These are phyloP conservation scores for Allacma fusca DNA, from an alignment of 2,888 invertebrate species.

Conservation along the genomic window DNA sequence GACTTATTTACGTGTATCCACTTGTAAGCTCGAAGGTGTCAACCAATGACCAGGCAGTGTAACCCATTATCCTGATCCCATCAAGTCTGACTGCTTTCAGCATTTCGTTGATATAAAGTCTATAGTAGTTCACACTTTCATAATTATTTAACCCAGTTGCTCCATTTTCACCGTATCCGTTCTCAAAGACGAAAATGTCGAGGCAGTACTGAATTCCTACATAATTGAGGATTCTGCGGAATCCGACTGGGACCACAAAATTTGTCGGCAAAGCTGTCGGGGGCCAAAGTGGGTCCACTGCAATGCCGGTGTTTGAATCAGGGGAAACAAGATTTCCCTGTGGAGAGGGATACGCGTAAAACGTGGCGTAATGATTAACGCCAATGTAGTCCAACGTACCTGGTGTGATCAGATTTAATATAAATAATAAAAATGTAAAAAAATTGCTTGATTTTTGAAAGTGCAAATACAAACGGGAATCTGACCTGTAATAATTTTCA, in stretches of 20 bases:
- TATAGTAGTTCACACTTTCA: slow-evolving; percentile 58
- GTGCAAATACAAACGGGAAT: too few species aligned
- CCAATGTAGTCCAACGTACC: slow-evolving; percentile 56
- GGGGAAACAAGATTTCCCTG: slow-evolving; percentile 39
- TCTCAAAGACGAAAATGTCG: slow-evolving; percentile 51
- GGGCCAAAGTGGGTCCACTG: slow-evolving; percentile 8
- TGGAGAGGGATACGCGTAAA: slow-evolving; percentile 38
- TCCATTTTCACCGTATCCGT: slow-evolving; percentile 55
- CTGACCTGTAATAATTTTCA: too few species aligned
- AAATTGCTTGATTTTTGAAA: too few species aligned
- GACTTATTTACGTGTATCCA: slow-evolving; percentile 50
- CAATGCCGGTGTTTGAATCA: slow-evolving; percentile 35
- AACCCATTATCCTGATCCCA: slow-evolving; percentile 53
- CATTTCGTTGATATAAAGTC: too few species aligned
- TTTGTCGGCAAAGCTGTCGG: slow-evolving; percentile 17
- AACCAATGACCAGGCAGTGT: slow-evolving; percentile 53
- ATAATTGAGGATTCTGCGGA: slow-evolving; percentile 52
- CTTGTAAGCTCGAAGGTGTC: slow-evolving; percentile 53
- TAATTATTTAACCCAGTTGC: slow-evolving; percentile 53
- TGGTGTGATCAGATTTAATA: too few species aligned
- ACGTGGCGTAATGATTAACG: slow-evolving; percentile 65
- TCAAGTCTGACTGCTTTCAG: slow-evolving; percentile 57
- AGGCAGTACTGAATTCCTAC: slow-evolving; percentile 48
- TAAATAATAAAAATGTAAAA: too few species aligned
- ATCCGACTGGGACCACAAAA: slow-evolving; percentile 39